A percentile compares a stretch with the other conserved stretches of the same genome.
These are phyloP conservation scores for Pocillopora damicornis DNA, from an alignment of 64 coral and sea anemone species.

Conservation along the genomic window DNA sequence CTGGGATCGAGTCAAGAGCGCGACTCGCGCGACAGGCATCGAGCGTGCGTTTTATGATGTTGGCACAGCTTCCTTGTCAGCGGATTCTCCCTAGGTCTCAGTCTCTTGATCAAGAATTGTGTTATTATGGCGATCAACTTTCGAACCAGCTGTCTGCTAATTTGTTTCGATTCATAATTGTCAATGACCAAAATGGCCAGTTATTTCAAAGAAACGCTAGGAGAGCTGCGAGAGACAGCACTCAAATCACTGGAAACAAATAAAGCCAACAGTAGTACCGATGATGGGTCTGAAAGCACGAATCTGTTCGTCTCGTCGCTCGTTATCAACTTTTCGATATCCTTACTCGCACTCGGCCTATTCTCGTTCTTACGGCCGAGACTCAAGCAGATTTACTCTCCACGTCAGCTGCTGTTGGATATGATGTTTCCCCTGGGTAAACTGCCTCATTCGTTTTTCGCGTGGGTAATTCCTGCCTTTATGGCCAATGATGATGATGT, in stretches of 20 bases:
- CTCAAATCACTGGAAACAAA: neutral
- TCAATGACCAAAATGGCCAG: neutral
- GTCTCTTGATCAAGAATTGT: neutral
- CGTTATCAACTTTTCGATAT: constrained; percentile 31
- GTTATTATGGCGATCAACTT: too few relatives aligned
- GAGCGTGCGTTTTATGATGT: too few relatives aligned
- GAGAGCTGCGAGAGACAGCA: neutral
- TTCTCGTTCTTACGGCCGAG: constrained; percentile 46
- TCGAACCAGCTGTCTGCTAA: neutral
- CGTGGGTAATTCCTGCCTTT: constrained; percentile 58
- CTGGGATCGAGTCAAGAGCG: too few relatives aligned
- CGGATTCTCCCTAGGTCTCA: neutral
- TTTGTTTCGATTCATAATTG: neutral
- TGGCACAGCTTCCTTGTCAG: neutral
- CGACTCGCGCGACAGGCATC: too few relatives aligned
- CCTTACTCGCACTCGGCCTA: constrained; percentile 28
- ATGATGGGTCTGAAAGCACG: constrained; percentile 36
- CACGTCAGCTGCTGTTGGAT: constrained; percentile 46
- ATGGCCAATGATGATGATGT: constrained; percentile 50
- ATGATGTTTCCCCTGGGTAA: constrained; percentile 50
- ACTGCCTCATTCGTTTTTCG: constrained; percentile 44
- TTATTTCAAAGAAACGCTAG: neutral
- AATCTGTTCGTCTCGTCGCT: constrained; percentile 35
- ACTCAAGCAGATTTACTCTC: constrained; percentile 52
- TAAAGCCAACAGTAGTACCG: constrained; percentile 5